These are phyloP conservation scores for Lordiphosa collinella DNA, from an alignment of 1,140 invertebrate species.

Conservation along the genomic window DNA sequence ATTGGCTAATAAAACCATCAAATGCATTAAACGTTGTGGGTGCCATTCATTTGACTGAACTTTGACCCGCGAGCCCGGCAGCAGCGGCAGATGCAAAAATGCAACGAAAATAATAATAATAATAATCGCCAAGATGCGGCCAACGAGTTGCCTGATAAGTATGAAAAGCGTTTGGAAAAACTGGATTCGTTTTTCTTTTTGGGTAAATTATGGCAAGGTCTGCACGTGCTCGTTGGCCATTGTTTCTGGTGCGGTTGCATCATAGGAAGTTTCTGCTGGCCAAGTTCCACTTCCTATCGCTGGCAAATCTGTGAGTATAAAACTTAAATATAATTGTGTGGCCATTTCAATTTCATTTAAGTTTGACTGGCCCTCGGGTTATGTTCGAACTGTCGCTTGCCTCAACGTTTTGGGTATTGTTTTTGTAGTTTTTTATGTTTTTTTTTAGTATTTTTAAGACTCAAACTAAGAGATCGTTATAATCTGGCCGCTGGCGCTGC, in stretches of 20 bases:
- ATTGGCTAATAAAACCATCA: conserved; percentile 72
- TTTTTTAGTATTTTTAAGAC: conserved; percentile 23
- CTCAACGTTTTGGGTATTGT: conserved; percentile 50
- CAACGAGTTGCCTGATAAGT: conserved; percentile 48
- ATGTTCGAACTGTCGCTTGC: conserved; percentile 47
- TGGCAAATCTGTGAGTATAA: too few relatives aligned
- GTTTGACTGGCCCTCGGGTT: conserved; percentile 57
- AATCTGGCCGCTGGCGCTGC: conserved; percentile 65
- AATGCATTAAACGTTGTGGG: conserved; percentile 74
- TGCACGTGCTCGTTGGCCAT: conserved; percentile 60
- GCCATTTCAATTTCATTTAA: conserved; percentile 73
- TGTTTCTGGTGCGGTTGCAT: conserved; percentile 51
- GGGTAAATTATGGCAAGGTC: conserved; percentile 56
- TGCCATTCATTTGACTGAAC: conserved; percentile 75
- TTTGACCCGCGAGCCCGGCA: conserved; percentile 47
- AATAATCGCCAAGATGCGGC: conserved; percentile 55
- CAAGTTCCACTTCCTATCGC: conserved; percentile 35
- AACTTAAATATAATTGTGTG: conserved; percentile 64
- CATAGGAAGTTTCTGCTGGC: conserved; percentile 41
- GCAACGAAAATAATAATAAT: too few relatives aligned
- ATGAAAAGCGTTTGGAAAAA: too few relatives aligned
- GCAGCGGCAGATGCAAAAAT: conserved; percentile 49
- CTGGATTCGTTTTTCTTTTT: conserved; percentile 22
- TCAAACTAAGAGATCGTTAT: conserved; percentile 64
- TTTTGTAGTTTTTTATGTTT: conserved; percentile 31